Base-by-base conservation (phyloP, 2,113 vertebrate genomes). In the Platycercus adscitus region DNA sequence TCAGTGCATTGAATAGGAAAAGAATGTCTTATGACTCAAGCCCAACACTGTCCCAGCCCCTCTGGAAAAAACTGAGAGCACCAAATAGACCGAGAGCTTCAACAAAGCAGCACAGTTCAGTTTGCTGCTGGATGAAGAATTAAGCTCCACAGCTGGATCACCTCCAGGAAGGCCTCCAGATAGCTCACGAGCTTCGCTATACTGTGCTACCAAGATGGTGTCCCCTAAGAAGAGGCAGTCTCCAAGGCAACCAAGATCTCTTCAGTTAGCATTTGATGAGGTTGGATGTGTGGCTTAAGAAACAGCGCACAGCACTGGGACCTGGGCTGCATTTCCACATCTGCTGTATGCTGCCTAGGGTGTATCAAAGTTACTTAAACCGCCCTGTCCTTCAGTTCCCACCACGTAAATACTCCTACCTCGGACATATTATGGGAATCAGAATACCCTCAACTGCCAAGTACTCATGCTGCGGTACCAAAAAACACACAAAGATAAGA, bases 241-340 rank as follows among this genome's bases (percentile, higher is more conserved):
- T 91, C 92, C 88, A 70, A 83, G 79, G 68, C 81, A 93, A 93
- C 76, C 41, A 60, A n/a, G 31, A 86, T 28, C 44, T 86, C 66
- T 39, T 50, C 56, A 73, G 6, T 56, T 33, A 93, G 53, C 52
- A 55, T 15, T 44, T 71, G 58, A 14, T 73, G 3, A 66, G 68
- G 29, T 7, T 66, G 81, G 66, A 88, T 17, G 16, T 6, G 41
- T 35, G 53, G 55, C 20, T 86, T n/a, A 35, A 70, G 56, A 72
- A 79, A 33, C 31, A n/a, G 8, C 4, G 47, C 60, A 60, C 53
- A 73, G 58, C 56, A 20, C 46, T 9, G 49, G 31, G 26, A 50
- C 46, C 44, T 0, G 0, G 26, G 12, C 24, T 63, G 49, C 14
- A 25, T 21, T 66, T 63, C 70, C 53, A 81, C 8, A 15, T 44